Conservation (phyloP, 2,113 vertebrate genomes). For the Oryctolagus cuniculus region DNA sequence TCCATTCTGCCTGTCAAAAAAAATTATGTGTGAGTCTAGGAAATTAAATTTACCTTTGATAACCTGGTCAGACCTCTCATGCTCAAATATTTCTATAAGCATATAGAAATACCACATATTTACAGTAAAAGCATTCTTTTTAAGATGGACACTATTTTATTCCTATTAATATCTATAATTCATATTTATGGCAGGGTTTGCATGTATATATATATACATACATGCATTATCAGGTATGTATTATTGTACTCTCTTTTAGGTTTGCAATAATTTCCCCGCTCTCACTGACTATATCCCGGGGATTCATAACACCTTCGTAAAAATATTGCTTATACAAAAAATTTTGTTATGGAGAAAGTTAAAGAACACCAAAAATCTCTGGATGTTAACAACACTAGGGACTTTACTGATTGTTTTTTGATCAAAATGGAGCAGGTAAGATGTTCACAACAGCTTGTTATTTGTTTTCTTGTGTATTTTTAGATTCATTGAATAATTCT, state of each 20-base stretch:
- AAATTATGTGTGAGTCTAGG: neutral
- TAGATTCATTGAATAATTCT: neutral
- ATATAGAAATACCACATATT: neutral
- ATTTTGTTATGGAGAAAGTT: conserved; percentile 83
- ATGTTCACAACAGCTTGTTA: no score
- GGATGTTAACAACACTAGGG: neutral
- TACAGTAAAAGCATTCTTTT: neutral
- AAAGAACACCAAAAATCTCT: conserved; percentile 34
- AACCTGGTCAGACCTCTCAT: no score
- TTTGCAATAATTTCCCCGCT: conserved; percentile 89
- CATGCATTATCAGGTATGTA: neutral
- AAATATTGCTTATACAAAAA: conserved; percentile 59
- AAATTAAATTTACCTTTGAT: no score
- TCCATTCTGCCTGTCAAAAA: no score
- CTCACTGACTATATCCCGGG: conserved; percentile 87
- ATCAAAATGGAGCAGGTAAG: neutral
- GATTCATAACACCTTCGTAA: conserved; percentile 62
- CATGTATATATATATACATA: neutral
- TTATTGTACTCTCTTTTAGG: conserved; percentile 69
- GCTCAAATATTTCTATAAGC: no score
- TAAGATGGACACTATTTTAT: neutral
- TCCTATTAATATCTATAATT: neutral
- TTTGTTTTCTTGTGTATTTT: no score
- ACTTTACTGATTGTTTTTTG: neutral
- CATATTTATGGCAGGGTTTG: neutral